Evolutionary conservation across 2,797 vertebrate genomes (phyloP), one percentile per base, ranked within the genome.

Genomic region (Synanceia verrucosa): DNA sequence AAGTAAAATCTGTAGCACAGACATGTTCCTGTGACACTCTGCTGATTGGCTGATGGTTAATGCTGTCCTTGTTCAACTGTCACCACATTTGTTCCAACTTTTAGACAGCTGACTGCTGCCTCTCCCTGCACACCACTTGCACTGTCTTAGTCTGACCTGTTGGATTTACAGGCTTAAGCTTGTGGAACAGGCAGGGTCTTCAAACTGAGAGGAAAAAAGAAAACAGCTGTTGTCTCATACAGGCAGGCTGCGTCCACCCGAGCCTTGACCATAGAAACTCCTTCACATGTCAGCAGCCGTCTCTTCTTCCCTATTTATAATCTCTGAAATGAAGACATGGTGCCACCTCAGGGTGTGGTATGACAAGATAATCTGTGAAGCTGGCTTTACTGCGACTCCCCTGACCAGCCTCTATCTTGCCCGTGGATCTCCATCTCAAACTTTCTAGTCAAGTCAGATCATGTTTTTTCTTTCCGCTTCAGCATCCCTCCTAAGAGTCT

Each of bases 61-160:
- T 53, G 56, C 60, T 63, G 72, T 69, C 68, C 67, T 56, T 50
- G 13, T 69, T 88, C 72, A 51, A 83, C 79, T 80, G 73, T 74
- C 80, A 29, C 62, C 55, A 52, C 87, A 88, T 88, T 89, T 86
- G 86, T 84, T 71, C 47, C 60, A 9, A 7, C 44, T 55, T 28
- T 41, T 4, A 16, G 79, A 89, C 89, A 87, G 88, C 90, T 90
- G 91, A 59, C 69, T 51, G 66, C 62, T 47, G 57, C 73, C 83
- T 72, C 59, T 67, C 71, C 24, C 70, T 44, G 36, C 68, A 50
- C 57, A 6, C 13, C 16, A 48, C 34, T 67, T 88, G 76, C 66
- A 72, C 53, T 76, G 36, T 60, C 62, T 52, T 37, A 59, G 47
- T 65, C 70, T 33, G 19, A 74, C 31, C 57, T 16, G 0, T 70